These are phyloP conservation scores for Thalpophila matura DNA, from an alignment of 2,888 invertebrate genomes.

Conservation along the genomic window DNA sequence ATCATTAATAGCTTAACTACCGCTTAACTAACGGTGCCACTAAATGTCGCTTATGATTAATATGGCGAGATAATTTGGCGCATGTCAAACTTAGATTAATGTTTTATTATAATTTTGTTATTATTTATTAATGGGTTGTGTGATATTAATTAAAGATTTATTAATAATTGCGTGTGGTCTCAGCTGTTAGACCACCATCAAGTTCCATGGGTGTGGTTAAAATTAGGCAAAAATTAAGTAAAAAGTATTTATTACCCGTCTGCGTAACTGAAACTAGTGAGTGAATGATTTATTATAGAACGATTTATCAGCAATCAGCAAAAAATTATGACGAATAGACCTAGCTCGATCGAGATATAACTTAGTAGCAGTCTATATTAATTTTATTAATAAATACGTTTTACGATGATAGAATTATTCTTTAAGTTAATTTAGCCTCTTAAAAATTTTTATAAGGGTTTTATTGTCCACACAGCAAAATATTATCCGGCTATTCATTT, in stretches of 20 bases:
- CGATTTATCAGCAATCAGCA: too few relatives aligned
- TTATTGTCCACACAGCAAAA: too few relatives aligned
- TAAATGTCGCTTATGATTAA: slow-evolving; percentile 26
- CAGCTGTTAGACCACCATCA: slow-evolving; percentile 15
- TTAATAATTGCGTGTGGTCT: slow-evolving; percentile 46
- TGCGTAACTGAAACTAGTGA: neutral
- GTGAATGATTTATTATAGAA: too few relatives aligned
- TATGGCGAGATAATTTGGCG: slow-evolving; percentile 32
- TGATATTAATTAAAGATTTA: slow-evolving; percentile 45
- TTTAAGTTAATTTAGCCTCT: too few relatives aligned
- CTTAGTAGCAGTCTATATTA: too few relatives aligned
- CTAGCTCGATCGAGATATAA: too few relatives aligned
- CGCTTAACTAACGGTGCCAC: slow-evolving; percentile 2
- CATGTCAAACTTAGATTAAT: slow-evolving; percentile 45
- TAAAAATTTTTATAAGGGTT: too few relatives aligned
- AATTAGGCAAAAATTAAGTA: slow-evolving; percentile 1
- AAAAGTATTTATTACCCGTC: neutral
- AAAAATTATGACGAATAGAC: too few relatives aligned
- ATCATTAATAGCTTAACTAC: neutral
- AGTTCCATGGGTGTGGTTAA: neutral
- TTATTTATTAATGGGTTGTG: slow-evolving; percentile 10
- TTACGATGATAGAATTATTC: too few relatives aligned
- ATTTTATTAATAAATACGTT: too few relatives aligned
- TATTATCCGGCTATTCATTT: too few relatives aligned
- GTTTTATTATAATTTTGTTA: slow-evolving; percentile 20